Conservation (phyloP, 2,888 invertebrate species). For the Eupithecia exiguata region DNA sequence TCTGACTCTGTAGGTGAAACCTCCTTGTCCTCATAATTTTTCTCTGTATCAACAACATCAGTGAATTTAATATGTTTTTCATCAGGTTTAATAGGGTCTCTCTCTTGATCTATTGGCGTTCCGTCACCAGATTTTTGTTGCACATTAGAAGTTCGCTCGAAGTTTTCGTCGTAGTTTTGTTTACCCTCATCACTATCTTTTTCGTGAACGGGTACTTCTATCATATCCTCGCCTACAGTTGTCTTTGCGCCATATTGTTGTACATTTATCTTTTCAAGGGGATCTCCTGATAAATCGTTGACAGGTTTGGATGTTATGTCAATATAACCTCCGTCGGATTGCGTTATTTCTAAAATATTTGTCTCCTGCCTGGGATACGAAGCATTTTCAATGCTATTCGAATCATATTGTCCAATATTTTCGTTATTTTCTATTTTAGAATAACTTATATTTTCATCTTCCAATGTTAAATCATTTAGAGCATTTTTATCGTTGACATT, state of each 20-base stretch:
- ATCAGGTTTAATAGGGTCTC: neutral
- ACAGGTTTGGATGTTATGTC: neutral
- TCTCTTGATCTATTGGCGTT: neutral
- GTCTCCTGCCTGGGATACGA: neutral
- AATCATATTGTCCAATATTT: neutral
- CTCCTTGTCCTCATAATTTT: neutral
- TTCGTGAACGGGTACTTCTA: constrained; percentile 1
- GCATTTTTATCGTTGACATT: neutral
- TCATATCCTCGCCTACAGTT: neutral
- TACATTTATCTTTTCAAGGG: neutral
- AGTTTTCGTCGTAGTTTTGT: neutral
- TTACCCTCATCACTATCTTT: neutral
- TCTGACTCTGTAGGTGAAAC: neutral
- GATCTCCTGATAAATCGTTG: neutral
- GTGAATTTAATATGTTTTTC: constrained; percentile 7
- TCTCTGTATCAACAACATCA: neutral
- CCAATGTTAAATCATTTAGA: neutral
- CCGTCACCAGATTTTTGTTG: neutral
- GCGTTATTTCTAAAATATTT: neutral
- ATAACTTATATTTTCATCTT: neutral
- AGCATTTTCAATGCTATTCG: neutral
- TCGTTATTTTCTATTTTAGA: neutral
- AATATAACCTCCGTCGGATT: neutral
- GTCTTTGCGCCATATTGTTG: neutral
- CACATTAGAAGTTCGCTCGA: neutral